Base-by-base conservation (phyloP, 2,797 vertebrate genomes). In the Melanotaenia nigrans region DNA sequence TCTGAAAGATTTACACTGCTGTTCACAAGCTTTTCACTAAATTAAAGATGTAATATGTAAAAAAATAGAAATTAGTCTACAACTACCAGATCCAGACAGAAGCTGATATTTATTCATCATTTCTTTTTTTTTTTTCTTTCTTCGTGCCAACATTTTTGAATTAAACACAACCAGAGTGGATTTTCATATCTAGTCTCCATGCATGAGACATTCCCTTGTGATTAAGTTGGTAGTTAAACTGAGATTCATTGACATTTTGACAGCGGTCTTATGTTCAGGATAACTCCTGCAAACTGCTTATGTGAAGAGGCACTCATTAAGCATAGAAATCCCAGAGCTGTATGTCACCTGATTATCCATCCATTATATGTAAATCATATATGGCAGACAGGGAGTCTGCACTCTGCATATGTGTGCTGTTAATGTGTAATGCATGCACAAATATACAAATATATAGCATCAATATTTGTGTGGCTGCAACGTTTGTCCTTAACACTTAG, bases 211-310 rank as follows among this genome's bases (percentile, higher is more conserved):
- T 74, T 75, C 85, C 87, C 25, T 1, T 87, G 87, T 85, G 86
- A 88, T 89, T 81, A 79, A 76, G 75, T 83, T 78, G 78, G 79
- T 68, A 35, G 80, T 78, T 85, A 87, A 90, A 90, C 81, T 89
- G 78, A 90, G 84, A 92, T 90, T 89, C 83, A 79, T 75, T 92
- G 90, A 92, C 87, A 89, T 89, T 88, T 92, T 90, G 88, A 92
- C 89, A 90, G 86, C 55, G 25, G 77, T 74, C 83, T 87, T 79
- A 70, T 91, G 87, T 90, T 85, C 33, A 28, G 79, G 79, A 87
- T 88, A 87, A 88, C 86, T 89, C 79, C 38, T 54, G 85, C 76
- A 89, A 86, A 91, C 83, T 88, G 87, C 85, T 86, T 84, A 81
- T 90, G 83, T 90, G 82, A 89, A 91, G 89, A 90, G 86, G 76